phyloP scores from a whole-genome alignment of 23 tunicate genomes.

The Oikopleura vanhoeffeni region DNA sequence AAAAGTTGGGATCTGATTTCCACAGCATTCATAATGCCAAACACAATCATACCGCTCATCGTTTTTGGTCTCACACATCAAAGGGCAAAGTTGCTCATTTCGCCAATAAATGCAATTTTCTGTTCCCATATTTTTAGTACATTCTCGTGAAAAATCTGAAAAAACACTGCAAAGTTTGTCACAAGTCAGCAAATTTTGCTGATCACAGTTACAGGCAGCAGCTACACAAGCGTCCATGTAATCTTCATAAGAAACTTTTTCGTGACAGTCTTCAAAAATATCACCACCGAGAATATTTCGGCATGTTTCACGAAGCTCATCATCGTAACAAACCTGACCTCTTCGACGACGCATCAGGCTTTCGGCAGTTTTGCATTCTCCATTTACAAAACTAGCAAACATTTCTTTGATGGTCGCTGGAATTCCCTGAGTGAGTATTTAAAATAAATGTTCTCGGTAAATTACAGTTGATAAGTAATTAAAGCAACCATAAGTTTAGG shows the following conservation, averaged over 20 bases:
- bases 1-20: neutral
- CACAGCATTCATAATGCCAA: slow-evolving; percentile 4
- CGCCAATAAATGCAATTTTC: neutral
- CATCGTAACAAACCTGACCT: neutral
- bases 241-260: neutral
- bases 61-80: neutral
- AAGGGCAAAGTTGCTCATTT: neutral
- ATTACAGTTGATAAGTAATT: no score
- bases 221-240: neutral
- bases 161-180: neutral
- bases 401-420: neutral
- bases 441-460: no score
- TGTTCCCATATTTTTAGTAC: neutral
- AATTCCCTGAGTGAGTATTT: no score
- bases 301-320: neutral
- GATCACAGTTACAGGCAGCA: neutral
- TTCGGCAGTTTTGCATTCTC: neutral
- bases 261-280: slow-evolving; percentile 6
- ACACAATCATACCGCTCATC: neutral
- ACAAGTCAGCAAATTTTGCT: neutral
- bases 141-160: neutral
- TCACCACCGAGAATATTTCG: neutral
- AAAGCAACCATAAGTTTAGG: no score
- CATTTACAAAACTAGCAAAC: neutral
- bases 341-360: neutral